These are phyloP conservation scores for Oscheius sp. DNA, from an alignment of 2,888 invertebrate genomes.

Conservation along the genomic window DNA sequence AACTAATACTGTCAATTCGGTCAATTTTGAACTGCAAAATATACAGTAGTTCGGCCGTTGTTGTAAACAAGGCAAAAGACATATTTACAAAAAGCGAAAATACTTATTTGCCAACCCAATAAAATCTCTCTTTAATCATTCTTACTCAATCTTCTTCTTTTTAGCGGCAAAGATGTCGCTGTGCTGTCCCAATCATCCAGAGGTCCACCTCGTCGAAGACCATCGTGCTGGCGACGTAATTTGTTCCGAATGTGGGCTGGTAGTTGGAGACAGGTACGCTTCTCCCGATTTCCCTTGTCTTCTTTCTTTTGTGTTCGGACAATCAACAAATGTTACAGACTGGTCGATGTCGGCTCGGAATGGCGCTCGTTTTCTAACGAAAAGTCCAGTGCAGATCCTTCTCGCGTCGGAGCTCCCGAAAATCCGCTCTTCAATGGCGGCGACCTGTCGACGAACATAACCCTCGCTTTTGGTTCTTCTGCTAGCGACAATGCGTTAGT, in stretches of 20 bases:
- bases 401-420: conserved; percentile 98
- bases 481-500: conserved; percentile 60
- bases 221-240: conserved; percentile 98
- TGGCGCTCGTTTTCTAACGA: conserved; percentile 99
- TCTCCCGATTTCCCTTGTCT: background rate
- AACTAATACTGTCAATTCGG: too few relatives aligned
- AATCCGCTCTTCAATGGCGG: conserved; percentile 94
- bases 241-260: conserved; percentile 98
- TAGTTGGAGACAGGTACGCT: conserved; percentile 89
- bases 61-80: too few relatives aligned
- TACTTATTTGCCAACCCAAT: too few relatives aligned
- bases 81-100: too few relatives aligned
- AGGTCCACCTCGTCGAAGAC: conserved; percentile 94
- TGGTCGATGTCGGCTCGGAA: conserved; percentile 98
- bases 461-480: conserved; percentile 57
- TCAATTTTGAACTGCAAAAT: too few relatives aligned
- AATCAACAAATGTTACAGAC: conserved; percentile 25
- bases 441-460: conserved; percentile 95
- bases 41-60: too few relatives aligned
- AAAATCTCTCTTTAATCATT: too few relatives aligned
- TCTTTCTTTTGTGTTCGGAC: background rate
- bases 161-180: conserved; percentile 32
- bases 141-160: too few relatives aligned
- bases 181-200: conserved; percentile 89
- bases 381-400: conserved; percentile 87